phyloP scores from a whole-genome alignment of 2,888 invertebrate genomes.

The Chrysolina haemoptera region DNA sequence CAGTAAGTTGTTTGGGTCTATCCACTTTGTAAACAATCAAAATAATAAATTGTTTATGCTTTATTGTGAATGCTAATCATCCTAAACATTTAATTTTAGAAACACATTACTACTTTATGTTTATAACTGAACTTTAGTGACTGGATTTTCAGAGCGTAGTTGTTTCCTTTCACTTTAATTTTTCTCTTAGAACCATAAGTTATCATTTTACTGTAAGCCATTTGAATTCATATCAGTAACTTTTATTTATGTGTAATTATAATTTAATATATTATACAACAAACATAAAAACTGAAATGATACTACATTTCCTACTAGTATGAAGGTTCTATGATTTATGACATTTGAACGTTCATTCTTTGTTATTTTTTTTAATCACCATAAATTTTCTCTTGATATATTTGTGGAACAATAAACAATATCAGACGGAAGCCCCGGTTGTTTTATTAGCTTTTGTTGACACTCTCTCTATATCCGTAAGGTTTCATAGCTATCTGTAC shows the following conservation, averaged over 20 bases:
- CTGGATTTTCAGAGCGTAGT: background rate
- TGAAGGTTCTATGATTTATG: background rate
- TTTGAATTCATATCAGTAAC: background rate
- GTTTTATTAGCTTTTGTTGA: constrained; percentile 3
- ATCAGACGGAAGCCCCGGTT: constrained; percentile 5
- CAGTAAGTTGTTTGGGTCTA: too few species aligned
- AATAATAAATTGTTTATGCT: too few species aligned
- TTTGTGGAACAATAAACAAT: background rate
- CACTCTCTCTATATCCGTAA: background rate
- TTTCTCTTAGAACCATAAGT: background rate
- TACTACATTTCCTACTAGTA: background rate
- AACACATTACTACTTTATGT: background rate
- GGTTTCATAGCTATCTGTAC: constrained; percentile 25
- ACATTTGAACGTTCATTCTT: background rate
- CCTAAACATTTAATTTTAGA: background rate
- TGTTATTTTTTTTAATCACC: background rate
- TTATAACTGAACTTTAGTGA: background rate
- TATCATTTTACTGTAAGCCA: background rate
- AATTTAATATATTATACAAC: background rate
- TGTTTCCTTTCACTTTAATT: background rate
- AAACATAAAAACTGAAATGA: background rate
- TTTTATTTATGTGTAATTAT: background rate
- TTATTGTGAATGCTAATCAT: too few species aligned
- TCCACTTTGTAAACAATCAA: too few species aligned
- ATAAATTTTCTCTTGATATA: constrained; percentile 5